Percentiles rank a stretch among this genome's conserved stretches.
These are phyloP conservation scores for Tipula helvola DNA, from an alignment of 2,888 invertebrate species.

Conservation along the genomic window DNA sequence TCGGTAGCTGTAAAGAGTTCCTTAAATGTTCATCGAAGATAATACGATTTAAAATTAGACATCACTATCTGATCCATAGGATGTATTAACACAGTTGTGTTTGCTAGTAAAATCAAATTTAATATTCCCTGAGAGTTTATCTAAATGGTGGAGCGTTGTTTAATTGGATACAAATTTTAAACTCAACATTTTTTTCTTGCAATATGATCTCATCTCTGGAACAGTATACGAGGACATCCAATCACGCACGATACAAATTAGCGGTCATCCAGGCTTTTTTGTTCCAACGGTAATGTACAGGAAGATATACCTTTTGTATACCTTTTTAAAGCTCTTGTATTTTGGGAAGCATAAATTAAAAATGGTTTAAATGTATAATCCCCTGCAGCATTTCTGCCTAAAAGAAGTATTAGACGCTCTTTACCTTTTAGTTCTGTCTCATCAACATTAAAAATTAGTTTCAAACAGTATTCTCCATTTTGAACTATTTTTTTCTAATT, in stretches of 20 bases:
- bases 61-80: background rate
- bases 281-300: conserved; percentile 23
- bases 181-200: conserved; percentile 13
- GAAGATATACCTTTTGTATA: conserved; percentile 21
- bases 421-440: conserved; percentile 19
- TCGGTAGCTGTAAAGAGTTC: conserved; percentile 14
- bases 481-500: conserved; percentile 18
- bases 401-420: conserved; percentile 22
- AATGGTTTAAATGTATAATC: conserved; percentile 21
- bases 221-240: conserved; percentile 20
- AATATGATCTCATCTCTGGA: conserved; percentile 18
- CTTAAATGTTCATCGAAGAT: conserved; percentile 19
- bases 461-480: conserved; percentile 17
- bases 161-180: background rate
- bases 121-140: background rate
- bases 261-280: conserved; percentile 24
- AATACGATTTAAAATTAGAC: conserved; percentile 12
- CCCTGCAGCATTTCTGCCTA: conserved; percentile 17
- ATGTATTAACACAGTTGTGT: background rate
- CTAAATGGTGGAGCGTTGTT: background rate
- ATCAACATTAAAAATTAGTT: conserved; percentile 15
- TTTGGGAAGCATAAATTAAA: conserved; percentile 14
- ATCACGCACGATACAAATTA: background rate
- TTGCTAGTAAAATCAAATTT: background rate
- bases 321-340: conserved; percentile 18